Evolutionary conservation across 2,888 invertebrate species (phyloP).

Genomic region (Noctua fimbriata): DNA sequence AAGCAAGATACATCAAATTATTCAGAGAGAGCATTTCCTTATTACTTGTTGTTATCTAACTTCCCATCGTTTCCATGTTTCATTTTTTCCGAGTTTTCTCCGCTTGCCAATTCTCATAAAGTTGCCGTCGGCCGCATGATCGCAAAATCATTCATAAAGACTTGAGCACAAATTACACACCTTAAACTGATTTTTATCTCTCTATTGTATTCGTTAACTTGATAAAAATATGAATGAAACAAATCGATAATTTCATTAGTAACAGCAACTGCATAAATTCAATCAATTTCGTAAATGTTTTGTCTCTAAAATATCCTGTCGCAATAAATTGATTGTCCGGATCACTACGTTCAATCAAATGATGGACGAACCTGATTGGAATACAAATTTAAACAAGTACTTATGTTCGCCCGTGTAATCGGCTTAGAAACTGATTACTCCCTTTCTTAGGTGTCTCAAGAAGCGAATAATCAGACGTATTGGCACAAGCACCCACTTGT

Average conservation of each 20-base stretch:
- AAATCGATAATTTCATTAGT: slow-evolving; percentile 10
- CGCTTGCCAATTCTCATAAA: slow-evolving; percentile 37
- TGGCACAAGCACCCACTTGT: slow-evolving; percentile 3
- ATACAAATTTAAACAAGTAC: slow-evolving; percentile 60
- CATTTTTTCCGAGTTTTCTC: slow-evolving; percentile 31
- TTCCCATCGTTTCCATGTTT: slow-evolving; percentile 43
- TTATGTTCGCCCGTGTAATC: slow-evolving; percentile 45
- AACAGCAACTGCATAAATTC: neutral
- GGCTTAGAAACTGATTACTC: slow-evolving; percentile 48
- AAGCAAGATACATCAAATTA: slow-evolving; percentile 19
- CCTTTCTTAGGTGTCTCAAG: slow-evolving; percentile 33
- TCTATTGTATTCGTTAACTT: neutral
- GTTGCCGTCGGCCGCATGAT: slow-evolving; percentile 41
- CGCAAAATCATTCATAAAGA: slow-evolving; percentile 6
- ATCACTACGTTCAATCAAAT: slow-evolving; percentile 59
- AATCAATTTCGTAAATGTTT: slow-evolving; percentile 23
- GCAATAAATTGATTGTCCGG: slow-evolving; percentile 51
- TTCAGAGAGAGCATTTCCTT: slow-evolving; percentile 43
- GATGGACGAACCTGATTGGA: slow-evolving; percentile 36
- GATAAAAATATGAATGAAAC: too few species aligned
- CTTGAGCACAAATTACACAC: neutral
- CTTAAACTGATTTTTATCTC: neutral
- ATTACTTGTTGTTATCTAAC: slow-evolving; percentile 52
- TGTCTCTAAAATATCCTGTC: slow-evolving; percentile 35
- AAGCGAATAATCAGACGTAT: slow-evolving; percentile 7